Base-by-base conservation (phyloP, 2,888 invertebrate species). In the Nomada hirtipes region DNA sequence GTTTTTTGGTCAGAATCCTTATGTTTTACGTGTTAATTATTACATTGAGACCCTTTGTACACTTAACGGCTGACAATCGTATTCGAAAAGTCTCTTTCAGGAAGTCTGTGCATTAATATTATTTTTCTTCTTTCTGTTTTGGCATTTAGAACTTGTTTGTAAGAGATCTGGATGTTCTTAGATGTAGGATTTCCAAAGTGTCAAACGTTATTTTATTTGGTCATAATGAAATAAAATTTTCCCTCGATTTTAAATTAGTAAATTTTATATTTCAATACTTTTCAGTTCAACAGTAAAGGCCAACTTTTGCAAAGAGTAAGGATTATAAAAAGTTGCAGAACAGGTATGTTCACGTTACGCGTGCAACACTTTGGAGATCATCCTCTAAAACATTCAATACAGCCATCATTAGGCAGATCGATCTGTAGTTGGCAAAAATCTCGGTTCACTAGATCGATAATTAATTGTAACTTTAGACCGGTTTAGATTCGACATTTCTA, bases 1-100 rank as follows among this genome's bases (percentile, higher is more conserved):
- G 44, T 87, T 36, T 50, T 71, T 87, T 88, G 88, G 86, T 88
- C 88, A 85, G 73, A 83, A 78, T 85, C 47, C 83, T 88, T 88
- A 88, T 64, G 63, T 78, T 80, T 52, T 76, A 77, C 60, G 72
- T 60, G 71, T 79, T 79, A 85, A 87, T 79, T 65, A 74, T 77
- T 73, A 80, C 53, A 70, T 86, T 75, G 76, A 79, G 85, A 74
- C 64, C 83, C 74, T 76, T 79, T 73, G 75, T 79, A 61, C 72
- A 47, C 15, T 69, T 57, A 42, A 74, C 42, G 26, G 52, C 52
- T 47, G 61, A 64, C 36, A 55, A 71, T 71, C 52, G 53, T 57
- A 76, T 60, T 55, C n/a, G 23, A 52, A 63, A 57, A 73, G 59
- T 59, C 47, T 72, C 61, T 47, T 23, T 70, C 44, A 29, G 18